phyloP scores from a whole-genome alignment of 2,113 vertebrate genomes.

The Papio anubis region DNA sequence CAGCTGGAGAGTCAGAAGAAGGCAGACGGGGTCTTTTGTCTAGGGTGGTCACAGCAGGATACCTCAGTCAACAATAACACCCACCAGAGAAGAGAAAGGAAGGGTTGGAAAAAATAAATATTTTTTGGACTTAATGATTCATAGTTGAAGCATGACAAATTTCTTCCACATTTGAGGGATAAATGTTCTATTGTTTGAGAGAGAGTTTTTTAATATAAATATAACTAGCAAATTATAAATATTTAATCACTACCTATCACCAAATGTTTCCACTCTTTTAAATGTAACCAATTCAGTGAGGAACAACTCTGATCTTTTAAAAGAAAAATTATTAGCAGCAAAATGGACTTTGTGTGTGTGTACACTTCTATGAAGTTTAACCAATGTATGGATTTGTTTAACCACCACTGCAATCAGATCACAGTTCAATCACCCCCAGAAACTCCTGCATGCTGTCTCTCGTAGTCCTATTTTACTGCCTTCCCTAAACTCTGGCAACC shows the following conservation, averaged over 20 bases:
- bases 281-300: not conserved
- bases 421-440: not conserved
- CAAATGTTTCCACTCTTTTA: slow-evolving; percentile 34
- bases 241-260: not conserved
- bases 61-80: not conserved
- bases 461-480: not conserved
- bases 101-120: not conserved
- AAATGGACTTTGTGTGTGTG: not conserved
- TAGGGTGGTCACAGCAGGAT: not conserved
- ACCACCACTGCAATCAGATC: not conserved
- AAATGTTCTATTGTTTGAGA: slow-evolving; percentile 32
- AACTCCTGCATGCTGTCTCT: not conserved
- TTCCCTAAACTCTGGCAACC: slow-evolving; percentile 7
- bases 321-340: not conserved
- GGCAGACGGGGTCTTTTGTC: not conserved
- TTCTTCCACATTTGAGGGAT: not conserved
- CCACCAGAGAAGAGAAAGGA: not conserved
- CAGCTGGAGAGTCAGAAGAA: not conserved
- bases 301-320: not conserved
- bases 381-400: slow-evolving; percentile 4
- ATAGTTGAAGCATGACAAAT: slow-evolving; percentile 37
- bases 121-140: slow-evolving; percentile 36
- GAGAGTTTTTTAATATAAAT: slow-evolving; percentile 21
- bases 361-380: slow-evolving; percentile 1
- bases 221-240: not conserved